A percentile compares a stretch with the other conserved stretches of the same genome.
Evolutionary conservation across 2,888 invertebrate genomes (phyloP).

Genomic region (Stegophylla sp.): DNA sequence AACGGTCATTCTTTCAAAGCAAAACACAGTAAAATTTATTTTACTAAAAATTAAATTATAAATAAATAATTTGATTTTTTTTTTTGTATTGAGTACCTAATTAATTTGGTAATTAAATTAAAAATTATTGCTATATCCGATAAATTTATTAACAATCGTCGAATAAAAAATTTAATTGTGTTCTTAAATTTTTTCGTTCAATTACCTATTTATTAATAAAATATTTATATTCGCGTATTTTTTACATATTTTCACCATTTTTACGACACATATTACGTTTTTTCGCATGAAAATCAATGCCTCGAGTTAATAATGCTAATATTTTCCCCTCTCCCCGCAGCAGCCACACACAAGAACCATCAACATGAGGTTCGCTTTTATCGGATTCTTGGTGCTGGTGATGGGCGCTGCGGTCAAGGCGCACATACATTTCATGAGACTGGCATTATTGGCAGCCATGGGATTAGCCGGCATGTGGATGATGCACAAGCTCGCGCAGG

Average conservation of each 20-base stretch:
- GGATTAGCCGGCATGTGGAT: constrained; percentile 67
- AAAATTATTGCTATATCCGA: no score
- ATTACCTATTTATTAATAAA: no score
- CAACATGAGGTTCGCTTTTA: constrained; percentile 21
- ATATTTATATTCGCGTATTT: no score
- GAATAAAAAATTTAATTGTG: no score
- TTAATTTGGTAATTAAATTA: no score
- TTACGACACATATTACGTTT: background rate
- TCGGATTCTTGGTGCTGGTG: constrained; percentile 58
- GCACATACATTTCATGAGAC: constrained; percentile 65
- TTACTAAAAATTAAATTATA: no score
- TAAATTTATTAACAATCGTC: no score
- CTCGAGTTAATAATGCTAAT: background rate
- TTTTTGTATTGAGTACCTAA: no score
- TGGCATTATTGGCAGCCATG: constrained; percentile 65
- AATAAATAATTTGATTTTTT: no score
- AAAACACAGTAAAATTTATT: no score
- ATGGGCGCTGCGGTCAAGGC: constrained; percentile 64
- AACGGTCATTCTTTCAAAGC: no score
- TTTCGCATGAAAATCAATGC: background rate
- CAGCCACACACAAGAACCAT: background rate
- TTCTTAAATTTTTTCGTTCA: no score
- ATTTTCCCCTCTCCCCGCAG: background rate
- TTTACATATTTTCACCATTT: background rate
- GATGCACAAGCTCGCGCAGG: constrained; percentile 66